Conservation (phyloP, 2,888 invertebrate genomes). For the Punctoribates punctum region DNA sequence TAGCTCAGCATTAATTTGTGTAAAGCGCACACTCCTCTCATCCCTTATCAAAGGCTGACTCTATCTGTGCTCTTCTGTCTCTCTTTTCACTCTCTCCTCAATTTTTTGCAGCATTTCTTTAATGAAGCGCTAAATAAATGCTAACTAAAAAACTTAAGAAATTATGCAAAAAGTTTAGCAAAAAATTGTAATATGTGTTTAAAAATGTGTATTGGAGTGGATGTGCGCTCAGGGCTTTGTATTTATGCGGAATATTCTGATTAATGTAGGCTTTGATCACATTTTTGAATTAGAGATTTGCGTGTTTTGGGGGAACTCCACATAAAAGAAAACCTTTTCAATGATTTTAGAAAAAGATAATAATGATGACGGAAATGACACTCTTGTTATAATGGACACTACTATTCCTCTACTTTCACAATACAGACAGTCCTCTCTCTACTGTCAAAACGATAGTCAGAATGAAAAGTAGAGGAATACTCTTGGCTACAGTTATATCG, state of each 20-base stretch:
- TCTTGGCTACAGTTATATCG: not conserved
- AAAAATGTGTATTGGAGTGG: not conserved
- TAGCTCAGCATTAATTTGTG: slow-evolving; percentile 29
- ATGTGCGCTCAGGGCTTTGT: not conserved
- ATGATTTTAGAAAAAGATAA: slow-evolving; percentile 18
- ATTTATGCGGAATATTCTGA: not conserved
- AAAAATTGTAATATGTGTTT: not conserved
- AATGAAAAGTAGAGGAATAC: not conserved
- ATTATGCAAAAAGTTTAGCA: slow-evolving; percentile 14
- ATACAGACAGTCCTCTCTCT: not conserved
- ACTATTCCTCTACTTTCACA: not conserved
- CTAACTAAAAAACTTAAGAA: slow-evolving; percentile 29
- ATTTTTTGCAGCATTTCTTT: not conserved
- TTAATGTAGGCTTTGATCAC: slow-evolving; percentile 16
- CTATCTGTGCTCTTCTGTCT: slow-evolving; percentile 4
- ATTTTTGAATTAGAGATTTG: slow-evolving; percentile 28
- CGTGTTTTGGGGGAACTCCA: not conserved
- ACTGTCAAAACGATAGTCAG: not conserved
- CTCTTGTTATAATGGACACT: slow-evolving; percentile 5
- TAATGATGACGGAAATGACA: slow-evolving; percentile 23
- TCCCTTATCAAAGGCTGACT: not conserved
- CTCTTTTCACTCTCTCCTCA: slow-evolving; percentile 7
- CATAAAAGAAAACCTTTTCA: slow-evolving; percentile 19
- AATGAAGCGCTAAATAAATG: slow-evolving; percentile 15
- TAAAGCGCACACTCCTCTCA: slow-evolving; percentile 25